These are phyloP conservation scores for Archivesica marissinica DNA, from an alignment of 1,140 invertebrate species.

Conservation along the genomic window DNA sequence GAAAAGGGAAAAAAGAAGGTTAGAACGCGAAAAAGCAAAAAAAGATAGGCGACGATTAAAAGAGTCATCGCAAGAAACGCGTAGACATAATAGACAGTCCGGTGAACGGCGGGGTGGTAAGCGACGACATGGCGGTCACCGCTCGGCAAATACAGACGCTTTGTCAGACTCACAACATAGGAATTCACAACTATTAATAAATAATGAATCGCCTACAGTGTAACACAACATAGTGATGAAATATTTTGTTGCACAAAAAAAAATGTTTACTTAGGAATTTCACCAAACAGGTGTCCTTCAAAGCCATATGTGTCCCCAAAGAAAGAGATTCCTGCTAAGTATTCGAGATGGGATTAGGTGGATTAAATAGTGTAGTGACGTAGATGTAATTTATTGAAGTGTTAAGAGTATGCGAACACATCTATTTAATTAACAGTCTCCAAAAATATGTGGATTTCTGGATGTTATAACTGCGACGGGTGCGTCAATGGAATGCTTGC, in stretches of 20 bases:
- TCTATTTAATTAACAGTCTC: slow-evolving; percentile 26
- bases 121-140: background rate
- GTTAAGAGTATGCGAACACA: slow-evolving; percentile 24
- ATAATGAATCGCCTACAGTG: slow-evolving; percentile 41
- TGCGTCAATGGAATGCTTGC: slow-evolving; percentile 18
- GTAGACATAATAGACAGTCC: slow-evolving; percentile 24
- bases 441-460: background rate
- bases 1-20: background rate
- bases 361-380: slow-evolving; percentile 2
- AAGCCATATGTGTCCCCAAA: slow-evolving; percentile 21
- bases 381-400: slow-evolving; percentile 29
- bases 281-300: slow-evolving; percentile 11
- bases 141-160: background rate
- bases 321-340: slow-evolving; percentile 19
- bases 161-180: background rate
- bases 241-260: slow-evolving; percentile 4
- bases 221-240: background rate
- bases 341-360: slow-evolving; percentile 9
- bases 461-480: background rate
- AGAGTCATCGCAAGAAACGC: background rate
- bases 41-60: background rate
- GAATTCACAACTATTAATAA: slow-evolving; percentile 15
- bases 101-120: background rate
- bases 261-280: background rate
- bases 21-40: background rate